Conservation (phyloP, 2,888 invertebrate species). For the Sphaeridia pumilis region DNA sequence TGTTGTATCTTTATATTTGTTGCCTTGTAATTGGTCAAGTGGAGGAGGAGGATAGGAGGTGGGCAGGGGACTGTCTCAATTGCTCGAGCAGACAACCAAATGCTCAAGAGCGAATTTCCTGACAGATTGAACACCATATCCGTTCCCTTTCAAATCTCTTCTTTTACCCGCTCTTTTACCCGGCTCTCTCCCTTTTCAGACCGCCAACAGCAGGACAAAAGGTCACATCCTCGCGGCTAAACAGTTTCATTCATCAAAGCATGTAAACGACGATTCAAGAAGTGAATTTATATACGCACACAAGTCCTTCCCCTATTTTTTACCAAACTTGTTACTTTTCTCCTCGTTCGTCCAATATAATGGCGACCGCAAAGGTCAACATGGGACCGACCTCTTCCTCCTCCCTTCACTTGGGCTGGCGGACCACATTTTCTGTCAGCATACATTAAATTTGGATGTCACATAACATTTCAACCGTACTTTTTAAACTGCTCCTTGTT, state of each 20-base stretch:
- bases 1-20: background rate
- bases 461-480: too few relatives aligned
- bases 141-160: slow-evolving; percentile 10
- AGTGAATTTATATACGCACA: background rate
- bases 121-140: slow-evolving; percentile 22
- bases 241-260: background rate
- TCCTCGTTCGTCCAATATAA: too few relatives aligned
- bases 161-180: background rate
- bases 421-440: too few relatives aligned
- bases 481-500: too few relatives aligned
- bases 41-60: slow-evolving; percentile 4
- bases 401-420: too few relatives aligned
- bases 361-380: too few relatives aligned
- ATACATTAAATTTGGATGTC: too few relatives aligned
- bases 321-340: too few relatives aligned
- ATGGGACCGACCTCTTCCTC: too few relatives aligned
- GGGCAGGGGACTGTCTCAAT: background rate
- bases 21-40: slow-evolving; percentile 9
- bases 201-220: slow-evolving; percentile 4
- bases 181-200: too few relatives aligned
- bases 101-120: slow-evolving; percentile 27
- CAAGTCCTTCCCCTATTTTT: background rate
- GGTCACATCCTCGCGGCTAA: background rate
- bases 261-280: background rate
- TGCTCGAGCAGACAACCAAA: slow-evolving; percentile 5